Conservation (phyloP, 2,888 invertebrate species). For the Phalera bucephala region DNA sequence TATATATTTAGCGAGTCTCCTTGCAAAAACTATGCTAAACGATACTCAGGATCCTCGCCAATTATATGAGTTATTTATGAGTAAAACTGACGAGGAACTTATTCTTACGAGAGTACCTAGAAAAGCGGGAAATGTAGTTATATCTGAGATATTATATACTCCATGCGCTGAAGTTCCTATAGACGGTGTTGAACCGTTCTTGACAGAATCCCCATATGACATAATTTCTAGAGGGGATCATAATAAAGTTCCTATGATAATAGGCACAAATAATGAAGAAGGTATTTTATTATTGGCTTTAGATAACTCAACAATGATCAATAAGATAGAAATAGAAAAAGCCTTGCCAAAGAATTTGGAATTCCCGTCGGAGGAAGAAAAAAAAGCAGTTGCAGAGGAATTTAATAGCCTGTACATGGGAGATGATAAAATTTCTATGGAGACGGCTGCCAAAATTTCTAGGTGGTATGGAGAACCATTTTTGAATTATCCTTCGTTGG, state of each 20-base stretch:
- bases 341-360: slow-evolving; percentile 59
- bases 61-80: slow-evolving; percentile 52
- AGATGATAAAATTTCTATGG: slow-evolving; percentile 47
- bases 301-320: slow-evolving; percentile 53
- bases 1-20: slow-evolving; percentile 50
- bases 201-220: slow-evolving; percentile 54
- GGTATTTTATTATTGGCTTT: slow-evolving; percentile 50
- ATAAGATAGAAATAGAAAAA: slow-evolving; percentile 45
- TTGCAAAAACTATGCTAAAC: slow-evolving; percentile 56
- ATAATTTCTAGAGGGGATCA: slow-evolving; percentile 48
- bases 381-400: slow-evolving; percentile 36
- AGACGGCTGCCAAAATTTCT: slow-evolving; percentile 48
- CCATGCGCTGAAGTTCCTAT: slow-evolving; percentile 58
- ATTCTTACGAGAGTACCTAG: slow-evolving; percentile 57
- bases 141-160: slow-evolving; percentile 54
- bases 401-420: slow-evolving; percentile 61
- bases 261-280: slow-evolving; percentile 57
- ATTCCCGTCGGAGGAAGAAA: slow-evolving; percentile 40
- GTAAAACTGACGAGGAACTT: slow-evolving; percentile 52
- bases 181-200: slow-evolving; percentile 61
- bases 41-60: slow-evolving; percentile 50
- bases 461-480: slow-evolving; percentile 51
- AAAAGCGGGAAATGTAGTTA: slow-evolving; percentile 42
- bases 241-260: slow-evolving; percentile 63
- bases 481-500: slow-evolving; percentile 45